A percentile compares a stretch with the other conserved stretches of the same genome.
These are phyloP conservation scores for Acanthopagrus latus DNA, from an alignment of 2,797 vertebrate genomes.

Conservation along the genomic window DNA sequence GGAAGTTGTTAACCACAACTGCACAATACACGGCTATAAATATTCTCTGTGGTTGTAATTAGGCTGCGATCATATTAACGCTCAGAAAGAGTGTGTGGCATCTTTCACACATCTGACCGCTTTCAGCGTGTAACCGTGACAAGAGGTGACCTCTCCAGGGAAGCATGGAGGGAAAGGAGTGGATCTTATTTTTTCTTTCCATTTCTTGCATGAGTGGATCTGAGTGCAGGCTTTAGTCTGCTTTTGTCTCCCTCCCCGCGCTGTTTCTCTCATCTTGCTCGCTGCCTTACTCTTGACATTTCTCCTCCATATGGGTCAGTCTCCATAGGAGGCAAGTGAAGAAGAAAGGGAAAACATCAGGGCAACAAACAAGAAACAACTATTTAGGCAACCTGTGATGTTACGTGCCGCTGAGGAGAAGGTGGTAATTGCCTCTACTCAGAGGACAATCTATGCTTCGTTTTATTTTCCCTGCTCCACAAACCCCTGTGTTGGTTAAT, in stretches of 20 bases:
- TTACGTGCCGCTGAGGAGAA: conserved; percentile 60
- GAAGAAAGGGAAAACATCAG: conserved; percentile 45
- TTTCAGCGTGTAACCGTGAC: conserved; percentile 43
- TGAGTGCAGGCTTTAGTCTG: conserved; percentile 75
- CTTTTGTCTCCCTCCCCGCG: conserved; percentile 78
- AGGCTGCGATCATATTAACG: conserved; percentile 61
- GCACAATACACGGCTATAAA: conserved; percentile 34
- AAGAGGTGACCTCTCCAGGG: conserved; percentile 70
- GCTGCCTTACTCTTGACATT: conserved; percentile 82
- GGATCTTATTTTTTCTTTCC: conserved; percentile 77
- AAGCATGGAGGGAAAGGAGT: conserved; percentile 42
- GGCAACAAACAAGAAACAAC: conserved; percentile 63
- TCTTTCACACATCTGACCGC: conserved; percentile 45
- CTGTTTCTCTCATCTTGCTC: conserved; percentile 70
- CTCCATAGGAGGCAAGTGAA: conserved; percentile 64
- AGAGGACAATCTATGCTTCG: conserved; percentile 48
- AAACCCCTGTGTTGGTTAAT: conserved; percentile 68
- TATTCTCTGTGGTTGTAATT: conserved; percentile 67
- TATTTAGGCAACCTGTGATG: conserved; percentile 71
- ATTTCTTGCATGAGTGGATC: conserved; percentile 83
- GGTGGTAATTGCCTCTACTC: conserved; percentile 76
- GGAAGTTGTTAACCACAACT: conserved; percentile 13
- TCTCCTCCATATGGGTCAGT: conserved; percentile 85
- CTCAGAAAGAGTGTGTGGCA: conserved; percentile 48
- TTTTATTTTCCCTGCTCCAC: conserved; percentile 49